Percentiles rank a stretch among this genome's conserved stretches.
These are phyloP conservation scores for Puntigrus tetrazona DNA, from an alignment of 2,113 vertebrate genomes.

Conservation along the genomic window DNA sequence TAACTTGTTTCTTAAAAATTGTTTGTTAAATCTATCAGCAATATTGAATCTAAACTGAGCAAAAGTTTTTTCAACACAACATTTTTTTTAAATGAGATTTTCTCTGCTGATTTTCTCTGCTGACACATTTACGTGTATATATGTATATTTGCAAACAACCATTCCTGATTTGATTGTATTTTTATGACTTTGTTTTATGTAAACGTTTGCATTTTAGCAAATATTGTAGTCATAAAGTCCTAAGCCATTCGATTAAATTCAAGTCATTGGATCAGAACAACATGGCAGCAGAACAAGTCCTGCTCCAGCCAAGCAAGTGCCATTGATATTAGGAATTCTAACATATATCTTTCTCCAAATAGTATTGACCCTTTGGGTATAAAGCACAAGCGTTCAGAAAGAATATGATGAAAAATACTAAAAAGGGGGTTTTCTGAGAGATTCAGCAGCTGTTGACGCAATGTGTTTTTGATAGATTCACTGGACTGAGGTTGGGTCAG, in stretches of 20 bases:
- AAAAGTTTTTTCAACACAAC: no score
- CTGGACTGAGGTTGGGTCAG: conserved; percentile 32
- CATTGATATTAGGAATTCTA: not conserved
- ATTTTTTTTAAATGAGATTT: no score
- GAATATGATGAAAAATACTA: not conserved
- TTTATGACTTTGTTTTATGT: not conserved
- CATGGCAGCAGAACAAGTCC: not conserved
- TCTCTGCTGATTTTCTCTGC: no score
- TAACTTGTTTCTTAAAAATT: no score
- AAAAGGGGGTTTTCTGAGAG: not conserved
- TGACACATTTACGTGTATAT: no score
- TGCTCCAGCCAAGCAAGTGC: not conserved
- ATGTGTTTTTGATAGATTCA: conserved; percentile 27
- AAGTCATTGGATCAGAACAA: not conserved
- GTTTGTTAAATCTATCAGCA: no score
- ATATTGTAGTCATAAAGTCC: not conserved
- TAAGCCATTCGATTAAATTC: not conserved
- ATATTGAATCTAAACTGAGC: no score
- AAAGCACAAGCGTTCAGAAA: not conserved
- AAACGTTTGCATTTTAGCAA: not conserved
- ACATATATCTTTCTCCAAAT: not conserved
- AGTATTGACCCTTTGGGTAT: not conserved
- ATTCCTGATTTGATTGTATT: no score
- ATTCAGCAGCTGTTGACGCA: conserved; percentile 15
- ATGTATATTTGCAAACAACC: no score